Conservation (phyloP, 2,888 invertebrate genomes). For the Prionchulus punctatus region DNA sequence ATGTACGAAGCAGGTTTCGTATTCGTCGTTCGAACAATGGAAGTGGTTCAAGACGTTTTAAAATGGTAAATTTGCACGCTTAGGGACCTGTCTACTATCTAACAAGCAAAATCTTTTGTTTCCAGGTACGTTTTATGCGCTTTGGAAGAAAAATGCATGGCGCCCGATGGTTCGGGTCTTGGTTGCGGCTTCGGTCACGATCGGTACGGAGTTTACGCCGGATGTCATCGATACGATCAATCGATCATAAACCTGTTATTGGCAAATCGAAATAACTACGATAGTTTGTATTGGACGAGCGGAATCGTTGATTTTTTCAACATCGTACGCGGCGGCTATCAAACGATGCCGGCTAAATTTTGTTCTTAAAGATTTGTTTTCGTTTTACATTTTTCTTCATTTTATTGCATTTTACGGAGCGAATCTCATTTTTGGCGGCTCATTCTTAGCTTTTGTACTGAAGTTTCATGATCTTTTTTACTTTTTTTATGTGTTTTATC, state of each 20-base stretch:
- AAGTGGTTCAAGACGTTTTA: slow-evolving; percentile 24
- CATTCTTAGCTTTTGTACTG: too few species aligned
- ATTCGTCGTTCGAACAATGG: slow-evolving; percentile 15
- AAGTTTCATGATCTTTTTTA: too few species aligned
- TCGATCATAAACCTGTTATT: slow-evolving; percentile 34
- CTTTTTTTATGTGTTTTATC: too few species aligned
- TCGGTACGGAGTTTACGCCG: slow-evolving; percentile 18
- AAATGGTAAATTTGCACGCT: slow-evolving; percentile 18
- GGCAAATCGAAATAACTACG: slow-evolving; percentile 30
- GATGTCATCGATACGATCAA: slow-evolving; percentile 34
- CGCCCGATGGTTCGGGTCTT: slow-evolving; percentile 22
- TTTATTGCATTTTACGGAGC: too few species aligned
- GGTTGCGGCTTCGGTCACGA: neutral
- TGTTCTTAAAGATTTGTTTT: too few species aligned
- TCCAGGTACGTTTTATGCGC: slow-evolving; percentile 29
- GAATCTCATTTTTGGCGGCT: too few species aligned
- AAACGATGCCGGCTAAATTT: too few species aligned
- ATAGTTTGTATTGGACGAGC: slow-evolving; percentile 18
- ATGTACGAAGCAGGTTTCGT: slow-evolving; percentile 28
- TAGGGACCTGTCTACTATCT: neutral
- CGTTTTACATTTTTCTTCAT: too few species aligned
- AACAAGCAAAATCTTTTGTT: neutral
- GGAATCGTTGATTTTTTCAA: slow-evolving; percentile 7
- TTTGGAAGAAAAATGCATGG: slow-evolving; percentile 30
- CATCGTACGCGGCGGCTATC: neutral